These are phyloP conservation scores for Agrotis ipsilon DNA, from an alignment of 2,888 invertebrate species.

Conservation along the genomic window DNA sequence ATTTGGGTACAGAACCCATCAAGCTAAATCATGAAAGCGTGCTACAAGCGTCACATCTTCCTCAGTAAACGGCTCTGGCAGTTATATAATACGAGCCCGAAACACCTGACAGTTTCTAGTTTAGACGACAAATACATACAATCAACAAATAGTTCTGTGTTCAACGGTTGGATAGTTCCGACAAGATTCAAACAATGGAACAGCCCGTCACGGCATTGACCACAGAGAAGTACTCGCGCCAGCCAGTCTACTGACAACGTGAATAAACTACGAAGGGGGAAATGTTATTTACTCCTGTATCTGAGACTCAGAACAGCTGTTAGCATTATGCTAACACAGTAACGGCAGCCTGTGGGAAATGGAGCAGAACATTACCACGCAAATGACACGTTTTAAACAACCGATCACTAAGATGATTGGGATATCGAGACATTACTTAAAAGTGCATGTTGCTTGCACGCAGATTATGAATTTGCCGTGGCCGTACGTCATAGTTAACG, in stretches of 20 bases:
- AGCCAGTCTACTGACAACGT: constrained; percentile 70
- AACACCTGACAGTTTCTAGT: constrained; percentile 51
- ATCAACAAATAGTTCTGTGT: constrained; percentile 51
- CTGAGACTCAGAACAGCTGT: constrained; percentile 48
- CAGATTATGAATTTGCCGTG: constrained; percentile 35
- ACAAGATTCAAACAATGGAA: constrained; percentile 69
- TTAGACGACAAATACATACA: constrained; percentile 44
- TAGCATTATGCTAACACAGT: constrained; percentile 28
- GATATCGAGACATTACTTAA: constrained; percentile 36
- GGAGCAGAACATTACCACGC: constrained; percentile 46
- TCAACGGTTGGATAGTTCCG: constrained; percentile 65
- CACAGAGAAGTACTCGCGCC: constrained; percentile 61
- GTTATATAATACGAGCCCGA: constrained; percentile 24
- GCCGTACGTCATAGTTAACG: constrained; percentile 2
- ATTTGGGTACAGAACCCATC: background rate
- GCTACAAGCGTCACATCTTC: background rate
- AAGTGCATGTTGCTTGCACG: constrained; percentile 9
- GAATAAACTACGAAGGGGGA: constrained; percentile 34
- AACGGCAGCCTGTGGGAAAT: constrained; percentile 44
- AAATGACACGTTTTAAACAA: constrained; percentile 33
- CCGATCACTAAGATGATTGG: constrained; percentile 16
- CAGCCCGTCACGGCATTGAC: constrained; percentile 75
- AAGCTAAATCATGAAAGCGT: background rate
- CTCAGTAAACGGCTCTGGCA: constrained; percentile 1
- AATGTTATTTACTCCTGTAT: constrained; percentile 49